A percentile compares a stretch with the other conserved stretches of the same genome.
Conservation (phyloP, 2,888 invertebrate genomes). For the Sylvicola cinctus region DNA sequence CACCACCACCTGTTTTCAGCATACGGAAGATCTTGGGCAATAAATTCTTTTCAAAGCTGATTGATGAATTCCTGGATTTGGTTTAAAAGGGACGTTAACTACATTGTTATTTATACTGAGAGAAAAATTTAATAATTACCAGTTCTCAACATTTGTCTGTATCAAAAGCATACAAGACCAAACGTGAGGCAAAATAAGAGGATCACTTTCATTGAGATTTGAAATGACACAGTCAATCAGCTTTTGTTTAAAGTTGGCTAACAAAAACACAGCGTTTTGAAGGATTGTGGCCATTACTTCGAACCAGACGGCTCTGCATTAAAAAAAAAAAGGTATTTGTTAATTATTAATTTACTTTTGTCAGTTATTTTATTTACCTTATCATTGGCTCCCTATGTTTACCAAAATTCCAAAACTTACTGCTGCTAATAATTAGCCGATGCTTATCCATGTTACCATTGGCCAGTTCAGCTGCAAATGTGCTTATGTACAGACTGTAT, state of each 20-base stretch:
- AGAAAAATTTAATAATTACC: conserved; percentile 12
- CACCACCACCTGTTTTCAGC: conserved; percentile 50
- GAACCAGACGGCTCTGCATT: conserved; percentile 41
- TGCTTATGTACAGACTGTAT: conserved; percentile 37
- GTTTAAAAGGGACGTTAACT: conserved; percentile 1
- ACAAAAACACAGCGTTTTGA: conserved; percentile 32
- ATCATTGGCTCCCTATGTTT: conserved; percentile 28
- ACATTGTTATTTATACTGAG: not conserved
- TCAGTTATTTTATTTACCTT: not conserved
- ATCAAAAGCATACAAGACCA: conserved; percentile 55
- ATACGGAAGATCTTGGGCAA: conserved; percentile 47
- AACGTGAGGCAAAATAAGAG: conserved; percentile 38
- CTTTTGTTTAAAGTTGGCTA: conserved; percentile 32
- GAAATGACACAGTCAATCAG: conserved; percentile 34
- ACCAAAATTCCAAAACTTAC: conserved; percentile 52
- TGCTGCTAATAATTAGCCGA: conserved; percentile 10
- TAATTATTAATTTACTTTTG: not conserved
- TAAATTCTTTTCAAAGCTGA: conserved; percentile 54
- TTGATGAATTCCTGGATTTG: conserved; percentile 21
- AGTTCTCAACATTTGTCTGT: conserved; percentile 31
- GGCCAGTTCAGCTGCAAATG: conserved; percentile 27
- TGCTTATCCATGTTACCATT: too few species aligned
- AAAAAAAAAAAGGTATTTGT: conserved; percentile 4
- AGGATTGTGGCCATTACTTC: conserved; percentile 37
- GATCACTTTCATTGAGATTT: conserved; percentile 47